These are phyloP conservation scores for Rhagologus leucostigma DNA, from an alignment of 2,113 vertebrate species.

Conservation along the genomic window DNA sequence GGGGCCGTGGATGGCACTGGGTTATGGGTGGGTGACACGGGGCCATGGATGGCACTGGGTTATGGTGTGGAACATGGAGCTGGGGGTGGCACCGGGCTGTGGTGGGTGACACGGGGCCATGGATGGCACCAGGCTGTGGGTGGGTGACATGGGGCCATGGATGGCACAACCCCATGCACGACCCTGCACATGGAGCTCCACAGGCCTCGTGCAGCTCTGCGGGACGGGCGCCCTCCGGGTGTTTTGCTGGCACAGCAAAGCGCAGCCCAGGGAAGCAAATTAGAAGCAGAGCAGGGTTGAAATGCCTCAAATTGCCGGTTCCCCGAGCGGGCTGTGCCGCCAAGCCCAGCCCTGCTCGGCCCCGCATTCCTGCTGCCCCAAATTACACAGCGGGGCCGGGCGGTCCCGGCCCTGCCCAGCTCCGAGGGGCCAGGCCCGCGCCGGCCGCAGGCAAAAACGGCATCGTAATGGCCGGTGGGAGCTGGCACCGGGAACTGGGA, in stretches of 20 bases:
- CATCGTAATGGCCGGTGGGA: background rate
- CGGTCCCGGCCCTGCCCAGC: background rate
- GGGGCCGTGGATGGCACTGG: rapidly evolving
- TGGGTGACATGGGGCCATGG: rapidly evolving
- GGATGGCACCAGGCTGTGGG: background rate
- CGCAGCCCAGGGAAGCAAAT: background rate
- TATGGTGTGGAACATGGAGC: background rate
- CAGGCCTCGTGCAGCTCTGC: background rate
- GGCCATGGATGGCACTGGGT: rapidly evolving
- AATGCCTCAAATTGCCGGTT: constrained; percentile 42
- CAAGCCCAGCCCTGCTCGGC: background rate
- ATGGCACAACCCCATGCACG: background rate
- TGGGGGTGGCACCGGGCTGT: too few species aligned
- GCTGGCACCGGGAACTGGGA: background rate
- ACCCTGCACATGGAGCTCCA: background rate
- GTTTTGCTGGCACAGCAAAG: constrained; percentile 35
- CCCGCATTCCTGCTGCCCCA: background rate
- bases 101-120: too few species aligned
- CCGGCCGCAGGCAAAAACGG: background rate
- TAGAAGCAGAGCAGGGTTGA: constrained; percentile 3
- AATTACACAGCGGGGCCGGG: constrained; percentile 33
- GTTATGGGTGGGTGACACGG: background rate
- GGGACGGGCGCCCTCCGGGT: background rate
- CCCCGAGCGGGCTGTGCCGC: background rate
- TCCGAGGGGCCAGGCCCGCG: background rate